Percentiles rank a stretch among this genome's conserved stretches.
These are phyloP conservation scores for Drosophila basisetae DNA, from an alignment of 2,888 invertebrate species.

Conservation along the genomic window DNA sequence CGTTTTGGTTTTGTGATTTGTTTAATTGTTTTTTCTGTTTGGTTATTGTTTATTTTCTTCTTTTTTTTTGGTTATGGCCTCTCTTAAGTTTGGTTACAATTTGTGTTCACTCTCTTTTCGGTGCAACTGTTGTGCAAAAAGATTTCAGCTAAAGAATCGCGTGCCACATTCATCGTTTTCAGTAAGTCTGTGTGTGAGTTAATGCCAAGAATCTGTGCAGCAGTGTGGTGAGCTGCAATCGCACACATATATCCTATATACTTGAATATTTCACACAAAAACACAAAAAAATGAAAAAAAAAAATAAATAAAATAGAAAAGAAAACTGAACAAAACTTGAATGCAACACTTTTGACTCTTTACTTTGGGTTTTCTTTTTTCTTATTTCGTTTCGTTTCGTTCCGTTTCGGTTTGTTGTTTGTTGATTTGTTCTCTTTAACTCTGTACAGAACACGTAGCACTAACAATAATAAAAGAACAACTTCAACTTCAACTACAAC, in stretches of 20 bases:
- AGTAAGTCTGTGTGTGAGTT: conserved; percentile 51
- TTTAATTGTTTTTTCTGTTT: conserved; percentile 7
- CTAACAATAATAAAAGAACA: conserved; percentile 46
- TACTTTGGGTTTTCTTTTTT: conserved; percentile 32
- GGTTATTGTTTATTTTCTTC: conserved; percentile 2
- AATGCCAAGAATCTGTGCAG: conserved; percentile 25
- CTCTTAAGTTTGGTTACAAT: conserved; percentile 27
- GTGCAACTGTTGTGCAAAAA: conserved; percentile 65
- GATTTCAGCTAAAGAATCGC: conserved; percentile 67
- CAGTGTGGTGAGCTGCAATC: conserved; percentile 27
- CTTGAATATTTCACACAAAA: conserved; percentile 26
- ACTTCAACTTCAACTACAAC: background rate
- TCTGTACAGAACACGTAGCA: conserved; percentile 73
- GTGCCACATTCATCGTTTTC: conserved; percentile 35
- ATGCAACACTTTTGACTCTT: conserved; percentile 63
- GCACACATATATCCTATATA: conserved; percentile 17
- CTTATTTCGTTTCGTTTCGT: conserved; percentile 10
- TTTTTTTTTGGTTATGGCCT: conserved; percentile 52
- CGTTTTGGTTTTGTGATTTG: conserved; percentile 9
- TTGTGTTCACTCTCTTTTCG: conserved; percentile 8
- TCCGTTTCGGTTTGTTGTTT: conserved; percentile 38
- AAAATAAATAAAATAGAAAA: conserved; percentile 6
- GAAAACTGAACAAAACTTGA: conserved; percentile 47
- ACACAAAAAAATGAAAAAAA: background rate
- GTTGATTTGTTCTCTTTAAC: conserved; percentile 52